Base-by-base conservation (phyloP, 2,888 invertebrate genomes). In the Mellilla xanthometata region DNA sequence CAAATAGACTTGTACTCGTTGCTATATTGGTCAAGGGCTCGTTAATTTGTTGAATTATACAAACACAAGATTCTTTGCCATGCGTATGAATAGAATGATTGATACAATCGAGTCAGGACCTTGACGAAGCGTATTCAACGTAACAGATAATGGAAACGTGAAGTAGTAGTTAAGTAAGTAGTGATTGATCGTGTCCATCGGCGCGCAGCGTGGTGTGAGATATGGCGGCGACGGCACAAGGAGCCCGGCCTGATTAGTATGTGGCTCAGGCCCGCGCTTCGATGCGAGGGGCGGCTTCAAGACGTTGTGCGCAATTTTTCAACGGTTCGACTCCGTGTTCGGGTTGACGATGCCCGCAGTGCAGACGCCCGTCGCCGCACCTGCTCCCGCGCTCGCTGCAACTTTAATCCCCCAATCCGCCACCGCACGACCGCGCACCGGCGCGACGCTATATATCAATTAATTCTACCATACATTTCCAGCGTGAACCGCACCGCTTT, bases 251-350 rank as follows among this genome's bases (percentile, higher is more conserved):
- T 83, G 73, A 83, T 86, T 85, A 83, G 83, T 87, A 85, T 84
- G 85, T 85, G 68, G 68, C 74, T 73, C 80, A 67, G 72, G 71
- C 70, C 59, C 70, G 62, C 69, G 62, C 68, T 62, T 54, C 70
- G 70, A 72, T 69, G 78, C 70, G 72, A 73, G 69, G 78, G 77
- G 76, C 68, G 76, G 75, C 64, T 72, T 67, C 72, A 76, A 86
- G 84, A 83, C 83, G 79, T 74, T 85, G 77, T 65, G 76, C 72
- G 82, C 81, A 85, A 87, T 88, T 88, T 88, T 88, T 88, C 83
- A 87, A 76, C 78, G 77, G 66, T 81, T 82, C 81, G 76, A 59
- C 66, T 78, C 62, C 83, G 83, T 84, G 85, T 81, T 85, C 70
- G 63, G 78, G 73, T 78, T 69, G 77, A 83, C 80, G 65, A 59